phyloP scores from a whole-genome alignment of 1,140 invertebrate genomes.

The Wasmannia auropunctata region DNA sequence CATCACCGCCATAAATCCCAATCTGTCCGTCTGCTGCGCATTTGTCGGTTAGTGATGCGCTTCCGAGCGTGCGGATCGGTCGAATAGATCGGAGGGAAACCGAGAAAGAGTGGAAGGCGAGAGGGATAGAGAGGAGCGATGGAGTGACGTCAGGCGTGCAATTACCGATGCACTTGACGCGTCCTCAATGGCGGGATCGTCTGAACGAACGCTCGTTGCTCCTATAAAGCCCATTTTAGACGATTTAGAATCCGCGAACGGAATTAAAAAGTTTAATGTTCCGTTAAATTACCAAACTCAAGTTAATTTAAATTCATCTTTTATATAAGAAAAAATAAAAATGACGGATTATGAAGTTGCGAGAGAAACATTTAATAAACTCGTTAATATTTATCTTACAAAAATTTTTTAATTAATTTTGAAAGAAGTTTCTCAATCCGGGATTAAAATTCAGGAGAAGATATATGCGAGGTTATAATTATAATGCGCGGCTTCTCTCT shows the following conservation, averaged over 20 bases:
- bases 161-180: constrained; percentile 74
- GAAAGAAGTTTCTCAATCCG: background rate
- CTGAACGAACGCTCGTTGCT: constrained; percentile 14
- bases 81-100: constrained; percentile 15
- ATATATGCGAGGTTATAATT: background rate
- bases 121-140: constrained; percentile 40
- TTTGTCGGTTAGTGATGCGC: constrained; percentile 60
- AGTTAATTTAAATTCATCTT: background rate
- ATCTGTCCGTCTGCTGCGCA: constrained; percentile 69
- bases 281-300: background rate
- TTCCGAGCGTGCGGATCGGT: constrained; percentile 25
- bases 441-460: background rate
- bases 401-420: background rate
- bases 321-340: background rate
- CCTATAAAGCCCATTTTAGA: constrained; percentile 9
- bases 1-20: constrained; percentile 66
- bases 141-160: constrained; percentile 69
- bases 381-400: background rate
- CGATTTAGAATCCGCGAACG: background rate
- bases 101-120: constrained; percentile 1
- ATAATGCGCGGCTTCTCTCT: background rate
- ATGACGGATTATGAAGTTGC: background rate
- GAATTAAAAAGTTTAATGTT: background rate
- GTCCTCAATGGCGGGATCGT: constrained; percentile 66
- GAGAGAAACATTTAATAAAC: background rate